Evolutionary conservation across 2,113 vertebrate species (phyloP).

Genomic region (Tupaia tana): DNA sequence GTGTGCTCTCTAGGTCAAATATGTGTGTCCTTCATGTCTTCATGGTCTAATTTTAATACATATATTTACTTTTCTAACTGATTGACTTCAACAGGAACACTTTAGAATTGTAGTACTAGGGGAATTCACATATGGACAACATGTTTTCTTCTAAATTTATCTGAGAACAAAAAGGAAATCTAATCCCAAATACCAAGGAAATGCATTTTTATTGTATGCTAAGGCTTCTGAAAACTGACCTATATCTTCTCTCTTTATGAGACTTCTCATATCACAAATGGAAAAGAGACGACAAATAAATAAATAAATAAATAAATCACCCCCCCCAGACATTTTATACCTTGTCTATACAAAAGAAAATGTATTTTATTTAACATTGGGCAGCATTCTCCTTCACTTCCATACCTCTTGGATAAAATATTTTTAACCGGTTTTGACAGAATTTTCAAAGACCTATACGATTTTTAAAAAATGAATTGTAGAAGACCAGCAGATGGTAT

Average conservation of each 20-base stretch:
- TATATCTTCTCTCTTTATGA: not conserved
- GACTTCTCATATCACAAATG: not conserved
- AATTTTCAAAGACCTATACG: not conserved
- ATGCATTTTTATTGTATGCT: not conserved
- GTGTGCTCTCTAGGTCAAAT: not conserved
- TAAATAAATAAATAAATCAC: too few relatives aligned
- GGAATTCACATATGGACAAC: not conserved
- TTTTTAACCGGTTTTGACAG: not conserved
- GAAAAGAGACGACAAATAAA: not conserved
- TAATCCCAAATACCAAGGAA: not conserved
- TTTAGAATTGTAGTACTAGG: not conserved
- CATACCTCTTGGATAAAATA: not conserved
- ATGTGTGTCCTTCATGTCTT: not conserved
- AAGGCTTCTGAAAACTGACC: not conserved
- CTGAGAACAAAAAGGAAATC: not conserved
- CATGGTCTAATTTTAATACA: not conserved
- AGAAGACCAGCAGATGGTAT: too few relatives aligned
- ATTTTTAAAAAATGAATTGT: too few relatives aligned
- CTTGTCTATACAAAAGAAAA: not conserved
- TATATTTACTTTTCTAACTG: not conserved
- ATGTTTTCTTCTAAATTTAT: not conserved
- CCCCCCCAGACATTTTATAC: not conserved
- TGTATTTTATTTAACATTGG: not conserved
- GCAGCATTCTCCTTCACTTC: not conserved
- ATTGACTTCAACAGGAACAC: not conserved